These are phyloP conservation scores for Micromesistius poutassou DNA, from an alignment of 2,797 vertebrate species.

Conservation along the genomic window DNA sequence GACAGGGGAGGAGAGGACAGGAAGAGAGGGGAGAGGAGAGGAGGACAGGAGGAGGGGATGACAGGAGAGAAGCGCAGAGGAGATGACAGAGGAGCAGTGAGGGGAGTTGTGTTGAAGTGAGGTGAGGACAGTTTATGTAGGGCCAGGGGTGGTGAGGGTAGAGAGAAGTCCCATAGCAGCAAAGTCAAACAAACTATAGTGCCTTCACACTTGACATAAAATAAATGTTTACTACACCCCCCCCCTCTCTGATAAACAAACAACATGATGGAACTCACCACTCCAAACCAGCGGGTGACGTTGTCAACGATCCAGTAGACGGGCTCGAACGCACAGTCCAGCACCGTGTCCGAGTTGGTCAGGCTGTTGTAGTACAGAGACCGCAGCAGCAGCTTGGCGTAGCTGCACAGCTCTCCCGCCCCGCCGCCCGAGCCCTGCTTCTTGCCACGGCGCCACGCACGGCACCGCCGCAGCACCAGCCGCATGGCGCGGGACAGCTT, in stretches of 20 bases:
- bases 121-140: no score
- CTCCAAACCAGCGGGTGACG: constrained; percentile 93
- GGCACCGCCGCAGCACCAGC: constrained; percentile 81
- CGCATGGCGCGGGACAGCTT: constrained; percentile 80
- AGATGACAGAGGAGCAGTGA: not conserved
- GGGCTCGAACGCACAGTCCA: constrained; percentile 91
- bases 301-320: constrained; percentile 97
- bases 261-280: constrained; percentile 72
- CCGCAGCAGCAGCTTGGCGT: constrained; percentile 80
- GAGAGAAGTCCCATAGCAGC: not conserved
- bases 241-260: not conserved
- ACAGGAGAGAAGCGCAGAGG: not conserved
- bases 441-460: constrained; percentile 64
- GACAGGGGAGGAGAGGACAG: not conserved
- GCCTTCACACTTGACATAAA: not conserved
- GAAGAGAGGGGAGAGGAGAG: not conserved
- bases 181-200: not conserved
- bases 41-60: constrained; percentile 44
- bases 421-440: constrained; percentile 36
- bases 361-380: constrained; percentile 89
- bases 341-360: constrained; percentile 80
- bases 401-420: constrained; percentile 78
- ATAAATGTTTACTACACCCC: not conserved
- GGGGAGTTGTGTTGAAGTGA: no score
- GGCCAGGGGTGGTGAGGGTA: no score